phyloP scores from a whole-genome alignment of 2,113 vertebrate species.

The Elephas maximus region DNA sequence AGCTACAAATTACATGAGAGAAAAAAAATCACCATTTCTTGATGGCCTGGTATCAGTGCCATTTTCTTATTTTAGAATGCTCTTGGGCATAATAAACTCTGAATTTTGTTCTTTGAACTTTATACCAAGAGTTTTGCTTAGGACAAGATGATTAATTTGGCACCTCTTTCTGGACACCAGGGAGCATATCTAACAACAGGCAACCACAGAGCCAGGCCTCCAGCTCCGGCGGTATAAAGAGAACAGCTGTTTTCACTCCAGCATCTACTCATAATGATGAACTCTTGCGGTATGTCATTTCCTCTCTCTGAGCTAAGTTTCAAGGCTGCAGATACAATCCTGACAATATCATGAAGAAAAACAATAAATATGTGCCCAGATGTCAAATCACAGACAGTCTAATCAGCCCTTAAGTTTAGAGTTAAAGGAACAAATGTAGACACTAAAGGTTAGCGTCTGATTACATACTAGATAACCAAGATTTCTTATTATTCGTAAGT shows the following conservation, averaged over 20 bases:
- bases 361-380: slow-evolving; percentile 15
- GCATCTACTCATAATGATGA: neutral
- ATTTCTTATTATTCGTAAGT: neutral
- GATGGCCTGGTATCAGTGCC: neutral
- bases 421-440: slow-evolving; percentile 8
- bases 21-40: slow-evolving; percentile 7
- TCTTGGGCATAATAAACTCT: neutral
- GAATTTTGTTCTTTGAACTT: neutral
- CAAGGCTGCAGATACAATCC: neutral
- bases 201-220: neutral
- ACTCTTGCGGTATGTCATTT: neutral
- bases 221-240: neutral
- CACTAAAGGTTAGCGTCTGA: neutral
- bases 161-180: neutral
- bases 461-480: neutral
- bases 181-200: neutral
- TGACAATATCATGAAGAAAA: neutral
- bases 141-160: neutral
- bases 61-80: slow-evolving; percentile 31
- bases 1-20: neutral
- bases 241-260: neutral
- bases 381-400: slow-evolving; percentile 32
- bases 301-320: neutral
- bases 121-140: neutral
- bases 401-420: slow-evolving; percentile 9